These are phyloP conservation scores for Puntigrus tetrazona DNA, from an alignment of 2,113 vertebrate species.

Conservation along the genomic window DNA sequence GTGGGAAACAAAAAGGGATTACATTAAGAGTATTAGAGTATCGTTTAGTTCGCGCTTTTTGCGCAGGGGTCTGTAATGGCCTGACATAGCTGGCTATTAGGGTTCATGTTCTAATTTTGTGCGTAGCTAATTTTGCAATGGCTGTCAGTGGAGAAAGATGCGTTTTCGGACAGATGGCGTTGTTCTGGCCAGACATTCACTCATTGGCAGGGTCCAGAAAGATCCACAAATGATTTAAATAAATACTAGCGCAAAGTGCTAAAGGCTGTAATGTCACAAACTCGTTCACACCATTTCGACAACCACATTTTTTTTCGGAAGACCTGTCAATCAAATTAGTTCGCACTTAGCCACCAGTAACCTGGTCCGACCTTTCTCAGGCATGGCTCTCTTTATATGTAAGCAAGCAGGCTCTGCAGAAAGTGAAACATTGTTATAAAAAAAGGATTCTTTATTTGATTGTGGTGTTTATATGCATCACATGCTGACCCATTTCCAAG, in stretches of 20 bases:
- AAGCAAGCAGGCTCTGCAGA: not conserved
- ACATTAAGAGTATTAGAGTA: not conserved
- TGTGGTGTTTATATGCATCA: not conserved
- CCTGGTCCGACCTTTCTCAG: conserved; percentile 10
- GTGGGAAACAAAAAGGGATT: not conserved
- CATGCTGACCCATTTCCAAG: not conserved
- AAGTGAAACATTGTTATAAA: not conserved
- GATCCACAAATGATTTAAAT: conserved; percentile 2
- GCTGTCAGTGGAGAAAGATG: not conserved
- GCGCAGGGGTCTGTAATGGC: not conserved
- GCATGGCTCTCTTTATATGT: not conserved
- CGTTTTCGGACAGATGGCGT: not conserved
- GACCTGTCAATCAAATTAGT: conserved; percentile 26
- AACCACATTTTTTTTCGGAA: conserved; percentile 15
- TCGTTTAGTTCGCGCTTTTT: not conserved
- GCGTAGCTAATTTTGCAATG: not conserved
- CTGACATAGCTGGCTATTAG: not conserved
- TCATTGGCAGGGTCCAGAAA: not conserved
- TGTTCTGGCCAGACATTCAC: not conserved
- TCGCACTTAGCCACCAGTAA: not conserved
- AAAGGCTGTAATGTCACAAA: conserved; percentile 30
- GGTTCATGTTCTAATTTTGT: not conserved
- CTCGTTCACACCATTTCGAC: conserved; percentile 18
- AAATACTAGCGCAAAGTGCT: conserved; percentile 13
- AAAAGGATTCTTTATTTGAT: not conserved